Conservation (phyloP, 2,797 vertebrate species). For the Tapirus indicus region DNA sequence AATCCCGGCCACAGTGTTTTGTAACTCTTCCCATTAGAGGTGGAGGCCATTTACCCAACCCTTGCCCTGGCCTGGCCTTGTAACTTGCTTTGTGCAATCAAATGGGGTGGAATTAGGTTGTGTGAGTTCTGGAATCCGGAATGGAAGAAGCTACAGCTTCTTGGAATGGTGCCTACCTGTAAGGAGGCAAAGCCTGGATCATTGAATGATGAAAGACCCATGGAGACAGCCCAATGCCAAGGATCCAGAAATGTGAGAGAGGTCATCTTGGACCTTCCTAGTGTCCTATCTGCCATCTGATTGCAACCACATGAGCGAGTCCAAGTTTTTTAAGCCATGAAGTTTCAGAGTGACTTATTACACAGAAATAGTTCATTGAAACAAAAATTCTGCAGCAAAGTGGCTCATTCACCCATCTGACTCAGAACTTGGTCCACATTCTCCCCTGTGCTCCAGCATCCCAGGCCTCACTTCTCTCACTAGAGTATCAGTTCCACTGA, state of each 20-base stretch:
- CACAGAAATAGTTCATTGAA: not conserved
- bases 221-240: not conserved
- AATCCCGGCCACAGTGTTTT: not conserved
- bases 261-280: not conserved
- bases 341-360: not conserved
- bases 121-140: not conserved
- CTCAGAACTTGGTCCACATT: not conserved
- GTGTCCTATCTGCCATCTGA: not conserved
- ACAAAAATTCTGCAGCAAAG: not conserved
- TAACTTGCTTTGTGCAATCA: not conserved
- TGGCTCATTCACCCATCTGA: rapidly evolving
- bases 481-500: not conserved
- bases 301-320: not conserved
- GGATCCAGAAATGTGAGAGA: not conserved
- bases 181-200: not conserved
- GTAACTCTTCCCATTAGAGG: not conserved
- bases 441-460: not conserved
- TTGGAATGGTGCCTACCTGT: not conserved
- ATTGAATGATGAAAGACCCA: not conserved
- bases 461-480: not conserved
- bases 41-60: not conserved
- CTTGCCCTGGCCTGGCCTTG: not conserved
- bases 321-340: not conserved
- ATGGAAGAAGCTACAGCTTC: not conserved
- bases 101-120: not conserved